These are phyloP conservation scores for Gorsachius magnificus DNA, from an alignment of 2,797 vertebrate species.

Conservation along the genomic window DNA sequence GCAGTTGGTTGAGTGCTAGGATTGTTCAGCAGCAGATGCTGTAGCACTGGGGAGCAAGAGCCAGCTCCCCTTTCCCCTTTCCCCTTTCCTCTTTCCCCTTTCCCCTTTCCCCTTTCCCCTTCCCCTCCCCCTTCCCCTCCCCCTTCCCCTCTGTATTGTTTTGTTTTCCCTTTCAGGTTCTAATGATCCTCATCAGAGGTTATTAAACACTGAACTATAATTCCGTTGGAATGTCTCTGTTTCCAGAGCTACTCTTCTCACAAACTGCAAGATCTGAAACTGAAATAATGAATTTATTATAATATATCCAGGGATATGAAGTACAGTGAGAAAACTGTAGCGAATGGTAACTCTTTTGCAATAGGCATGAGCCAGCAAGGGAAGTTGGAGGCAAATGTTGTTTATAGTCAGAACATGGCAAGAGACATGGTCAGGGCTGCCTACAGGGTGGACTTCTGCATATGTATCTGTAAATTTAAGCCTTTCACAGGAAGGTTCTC, in stretches of 20 bases:
- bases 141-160: not conserved
- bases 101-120: not conserved
- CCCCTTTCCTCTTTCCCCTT: not conserved
- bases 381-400: not conserved
- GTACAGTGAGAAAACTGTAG: not conserved
- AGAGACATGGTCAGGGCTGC: not conserved
- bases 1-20: not conserved
- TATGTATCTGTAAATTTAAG: not conserved
- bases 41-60: not conserved
- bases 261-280: not conserved
- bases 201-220: constrained; percentile 6
- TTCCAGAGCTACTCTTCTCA: not conserved
- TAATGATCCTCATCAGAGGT: not conserved
- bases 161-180: not conserved
- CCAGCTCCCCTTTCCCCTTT: not conserved
- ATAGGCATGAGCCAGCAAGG: not conserved
- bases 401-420: not conserved
- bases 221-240: not conserved
- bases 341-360: not conserved
- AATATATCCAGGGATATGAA: not conserved
- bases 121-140: not conserved
- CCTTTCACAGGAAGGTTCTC: not conserved
- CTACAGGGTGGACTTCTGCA: not conserved
- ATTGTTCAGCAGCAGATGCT: not conserved
- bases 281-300: not conserved